phyloP scores from a whole-genome alignment of 2,888 invertebrate species.

The Callimorpha dominula region DNA sequence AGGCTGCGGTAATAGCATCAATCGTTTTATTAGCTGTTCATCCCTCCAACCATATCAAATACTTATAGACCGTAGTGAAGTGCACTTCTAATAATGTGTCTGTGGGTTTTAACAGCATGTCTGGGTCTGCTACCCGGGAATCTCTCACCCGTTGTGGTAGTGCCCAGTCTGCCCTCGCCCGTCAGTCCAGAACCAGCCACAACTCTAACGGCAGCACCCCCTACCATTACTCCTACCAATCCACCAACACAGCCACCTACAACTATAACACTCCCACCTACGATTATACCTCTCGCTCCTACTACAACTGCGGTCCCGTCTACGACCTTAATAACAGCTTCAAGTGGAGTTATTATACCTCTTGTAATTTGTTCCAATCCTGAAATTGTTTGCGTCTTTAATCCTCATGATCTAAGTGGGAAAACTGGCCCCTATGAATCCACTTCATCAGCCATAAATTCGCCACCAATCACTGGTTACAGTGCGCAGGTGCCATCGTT shows the following conservation, averaged over 20 bases:
- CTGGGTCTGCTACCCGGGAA: constrained; percentile 76
- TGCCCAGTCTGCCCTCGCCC: constrained; percentile 75
- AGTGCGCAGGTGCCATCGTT: constrained; percentile 68
- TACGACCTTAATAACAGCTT: constrained; percentile 30
- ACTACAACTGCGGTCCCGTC: constrained; percentile 44
- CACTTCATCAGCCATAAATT: constrained; percentile 65
- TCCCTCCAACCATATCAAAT: constrained; percentile 57
- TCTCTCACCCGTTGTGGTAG: constrained; percentile 68
- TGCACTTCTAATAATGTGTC: constrained; percentile 68
- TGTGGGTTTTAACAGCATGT: constrained; percentile 83
- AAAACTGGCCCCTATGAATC: constrained; percentile 81
- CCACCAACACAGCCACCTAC: constrained; percentile 31
- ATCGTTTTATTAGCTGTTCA: constrained; percentile 66
- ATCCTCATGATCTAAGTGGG: constrained; percentile 77
- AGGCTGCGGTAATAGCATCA: constrained; percentile 83
- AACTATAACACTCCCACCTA: constrained; percentile 35
- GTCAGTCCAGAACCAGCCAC: constrained; percentile 70
- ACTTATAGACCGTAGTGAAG: constrained; percentile 42
- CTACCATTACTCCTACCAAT: constrained; percentile 26
- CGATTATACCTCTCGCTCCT: constrained; percentile 27
- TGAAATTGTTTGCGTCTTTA: constrained; percentile 79
- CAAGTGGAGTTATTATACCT: constrained; percentile 70
- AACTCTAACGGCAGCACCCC: constrained; percentile 48
- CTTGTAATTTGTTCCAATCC: constrained; percentile 78
- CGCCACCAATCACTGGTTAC: constrained; percentile 69